Base-by-base conservation (phyloP, 92 coral and sea anemone species). In the Porites lobata region DNA sequence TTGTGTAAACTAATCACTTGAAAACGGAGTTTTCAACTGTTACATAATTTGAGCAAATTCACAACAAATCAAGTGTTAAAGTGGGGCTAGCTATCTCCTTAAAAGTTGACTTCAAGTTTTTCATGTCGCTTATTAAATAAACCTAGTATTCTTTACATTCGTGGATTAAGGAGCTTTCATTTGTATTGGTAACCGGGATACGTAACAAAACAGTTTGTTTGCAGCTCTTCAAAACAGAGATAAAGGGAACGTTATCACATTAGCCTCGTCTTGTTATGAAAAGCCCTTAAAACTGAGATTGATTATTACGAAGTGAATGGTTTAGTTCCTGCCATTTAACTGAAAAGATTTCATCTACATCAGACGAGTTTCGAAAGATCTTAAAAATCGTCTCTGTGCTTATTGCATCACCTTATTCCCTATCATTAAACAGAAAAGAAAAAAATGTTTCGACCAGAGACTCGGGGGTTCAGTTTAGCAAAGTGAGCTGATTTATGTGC, bases 161-260 rank as follows among this genome's bases (percentile, higher is more conserved):
- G 18, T 1, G 87, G 80, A 84, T 84, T 84, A 84, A 22, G 15
- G 29, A 54, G 12, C 38, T 18, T 54, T 70, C 81, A 67, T 64
- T 38, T 53, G 29, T n/a, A 77, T 26, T 50, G 80, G 61, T 19
- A 74, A 74, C 72, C 80, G 51, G 54, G 66, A 73, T 63, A 50
- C 87, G 75, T 63, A 74, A 74, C 87, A 84, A 84, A 84, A 73
- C 74, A 84, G 52, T 84, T 74, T 84, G 80, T 84, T 84, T 84
- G 81, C 62, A 52, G 52, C 73, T 61, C 80, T 75, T 84, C 63
- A 75, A 65, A 38, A 50, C 29, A 70, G 69, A 72, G 69, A 82
- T 56, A 82, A 82, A 70, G 78, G n/a, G 18, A 74, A 64, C 73
- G 50, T 82, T 82, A 69, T 69, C 24, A 67, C 11, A 81, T 82